phyloP scores from a whole-genome alignment of 2,113 vertebrate genomes.

The Coptodon rendalli region DNA sequence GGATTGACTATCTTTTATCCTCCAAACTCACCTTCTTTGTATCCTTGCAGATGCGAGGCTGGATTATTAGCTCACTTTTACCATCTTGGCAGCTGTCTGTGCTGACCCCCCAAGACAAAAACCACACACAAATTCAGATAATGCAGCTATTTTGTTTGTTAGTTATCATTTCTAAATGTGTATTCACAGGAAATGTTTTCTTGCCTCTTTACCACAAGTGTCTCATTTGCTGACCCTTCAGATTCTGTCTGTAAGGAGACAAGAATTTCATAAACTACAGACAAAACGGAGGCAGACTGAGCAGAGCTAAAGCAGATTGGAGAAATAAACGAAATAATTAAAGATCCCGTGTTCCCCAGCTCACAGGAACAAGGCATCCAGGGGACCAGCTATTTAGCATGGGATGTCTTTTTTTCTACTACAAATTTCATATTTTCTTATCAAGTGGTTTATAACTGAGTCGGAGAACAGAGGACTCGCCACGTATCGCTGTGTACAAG shows the following conservation, averaged over 20 bases:
- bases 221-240: neutral
- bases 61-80: neutral
- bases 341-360: neutral
- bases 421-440: neutral
- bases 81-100: neutral
- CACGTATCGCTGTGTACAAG: neutral
- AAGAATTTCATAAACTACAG: neutral
- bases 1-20: neutral
- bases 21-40: neutral
- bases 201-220: neutral
- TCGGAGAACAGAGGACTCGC: conserved; percentile 4
- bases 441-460: neutral
- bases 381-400: neutral
- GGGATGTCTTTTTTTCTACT: neutral
- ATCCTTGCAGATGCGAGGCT: neutral
- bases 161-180: neutral
- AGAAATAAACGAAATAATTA: neutral
- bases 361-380: neutral
- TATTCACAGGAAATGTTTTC: neutral
- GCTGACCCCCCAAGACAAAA: neutral
- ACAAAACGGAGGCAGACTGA: fast-evolving
- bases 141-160: neutral
- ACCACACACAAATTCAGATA: neutral
- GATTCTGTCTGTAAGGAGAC: neutral
- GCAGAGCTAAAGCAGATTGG: neutral